Percentiles rank a stretch among this genome's conserved stretches.
Conservation (phyloP, 2,888 invertebrate species). For the Margaritifera margaritifera region DNA sequence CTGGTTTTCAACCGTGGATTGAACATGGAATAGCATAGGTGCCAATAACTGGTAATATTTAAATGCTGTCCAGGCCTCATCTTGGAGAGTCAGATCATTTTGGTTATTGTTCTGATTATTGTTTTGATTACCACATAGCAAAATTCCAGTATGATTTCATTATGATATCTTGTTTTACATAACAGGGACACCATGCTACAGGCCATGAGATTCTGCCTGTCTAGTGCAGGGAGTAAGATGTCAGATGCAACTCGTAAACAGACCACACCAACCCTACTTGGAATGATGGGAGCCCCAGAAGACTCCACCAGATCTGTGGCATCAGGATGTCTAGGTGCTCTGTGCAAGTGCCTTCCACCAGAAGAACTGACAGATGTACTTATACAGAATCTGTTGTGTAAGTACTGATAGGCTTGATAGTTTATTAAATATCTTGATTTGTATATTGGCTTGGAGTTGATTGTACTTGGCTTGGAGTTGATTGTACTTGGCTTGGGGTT, state of each 20-base stretch:
- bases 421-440: no score
- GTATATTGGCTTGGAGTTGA: no score
- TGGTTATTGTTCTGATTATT: background rate
- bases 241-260: conserved; percentile 84
- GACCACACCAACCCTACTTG: conserved; percentile 76
- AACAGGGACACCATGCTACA: conserved; percentile 92
- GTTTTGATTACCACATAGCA: background rate
- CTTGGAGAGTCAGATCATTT: background rate
- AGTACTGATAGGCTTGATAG: conserved; percentile 51
- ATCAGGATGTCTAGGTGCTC: conserved; percentile 92
- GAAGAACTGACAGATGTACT: conserved; percentile 84
- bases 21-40: no score
- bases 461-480: no score
- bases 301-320: conserved; percentile 87
- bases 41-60: no score
- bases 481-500: no score
- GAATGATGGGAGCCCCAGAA: conserved; percentile 77
- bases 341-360: conserved; percentile 82
- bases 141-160: background rate
- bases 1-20: no score
- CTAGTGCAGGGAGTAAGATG: conserved; percentile 91
- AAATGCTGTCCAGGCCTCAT: background rate
- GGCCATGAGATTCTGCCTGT: conserved; percentile 88
- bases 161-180: conserved; percentile 5
- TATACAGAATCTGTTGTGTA: conserved; percentile 83